Conservation (phyloP, 2,797 vertebrate genomes). For the Gallinago stenura region DNA sequence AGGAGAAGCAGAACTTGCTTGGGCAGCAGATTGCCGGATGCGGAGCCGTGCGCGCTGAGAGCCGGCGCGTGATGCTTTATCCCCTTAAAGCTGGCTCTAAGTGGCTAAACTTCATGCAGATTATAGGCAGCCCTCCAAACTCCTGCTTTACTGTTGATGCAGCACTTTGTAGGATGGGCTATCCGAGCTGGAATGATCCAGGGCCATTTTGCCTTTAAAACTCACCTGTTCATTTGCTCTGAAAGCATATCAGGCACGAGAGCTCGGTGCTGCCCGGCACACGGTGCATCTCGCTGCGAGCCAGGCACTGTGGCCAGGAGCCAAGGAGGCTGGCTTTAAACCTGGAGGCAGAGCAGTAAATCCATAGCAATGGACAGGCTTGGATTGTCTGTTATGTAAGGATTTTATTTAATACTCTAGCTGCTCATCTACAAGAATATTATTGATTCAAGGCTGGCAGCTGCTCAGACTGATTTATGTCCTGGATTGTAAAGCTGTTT, state of each 20-base stretch:
- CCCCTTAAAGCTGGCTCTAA: background rate
- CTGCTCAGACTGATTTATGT: conserved; percentile 26
- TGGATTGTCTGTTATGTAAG: conserved; percentile 51
- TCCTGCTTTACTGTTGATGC: background rate
- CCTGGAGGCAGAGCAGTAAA: background rate
- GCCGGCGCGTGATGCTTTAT: background rate
- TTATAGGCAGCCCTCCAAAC: background rate
- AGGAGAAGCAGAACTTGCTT: background rate
- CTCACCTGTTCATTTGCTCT: background rate
- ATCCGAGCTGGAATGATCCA: fast-evolving
- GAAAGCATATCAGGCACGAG: fast-evolving
- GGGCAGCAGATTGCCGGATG: background rate
- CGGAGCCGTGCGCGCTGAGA: background rate
- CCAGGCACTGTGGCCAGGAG: background rate
- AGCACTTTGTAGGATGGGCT: background rate
- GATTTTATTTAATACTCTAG: conserved; percentile 53
- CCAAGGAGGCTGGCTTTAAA: background rate
- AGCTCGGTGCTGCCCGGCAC: background rate
- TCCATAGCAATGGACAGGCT: conserved; percentile 17
- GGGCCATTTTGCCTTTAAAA: background rate
- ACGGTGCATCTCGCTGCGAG: background rate
- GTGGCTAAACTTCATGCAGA: background rate
- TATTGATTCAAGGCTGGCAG: conserved; percentile 59
- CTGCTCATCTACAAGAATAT: conserved; percentile 50
- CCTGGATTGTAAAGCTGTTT: background rate